These are phyloP conservation scores for Papilio glaucus DNA, from an alignment of 1,140 invertebrate genomes.

Conservation along the genomic window DNA sequence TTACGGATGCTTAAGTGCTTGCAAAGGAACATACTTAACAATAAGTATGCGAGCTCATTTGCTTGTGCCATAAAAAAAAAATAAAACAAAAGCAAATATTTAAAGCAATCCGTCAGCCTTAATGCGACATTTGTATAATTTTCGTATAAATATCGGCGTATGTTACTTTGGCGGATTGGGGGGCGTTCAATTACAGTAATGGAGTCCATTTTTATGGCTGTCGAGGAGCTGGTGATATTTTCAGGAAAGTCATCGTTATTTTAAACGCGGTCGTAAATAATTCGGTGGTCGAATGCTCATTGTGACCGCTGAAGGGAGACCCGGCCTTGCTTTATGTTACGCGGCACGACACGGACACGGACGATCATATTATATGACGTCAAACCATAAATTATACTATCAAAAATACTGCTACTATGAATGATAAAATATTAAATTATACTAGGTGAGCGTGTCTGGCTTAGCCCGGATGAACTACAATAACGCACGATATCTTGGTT, in stretches of 20 bases:
- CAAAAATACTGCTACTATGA: too few relatives aligned
- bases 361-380: background rate
- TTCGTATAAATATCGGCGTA: constrained; percentile 39
- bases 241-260: constrained; percentile 25
- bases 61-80: constrained; percentile 2
- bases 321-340: background rate
- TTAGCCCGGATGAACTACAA: too few relatives aligned
- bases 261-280: constrained; percentile 34
- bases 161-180: constrained; percentile 25
- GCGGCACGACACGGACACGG: background rate
- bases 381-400: background rate
- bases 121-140: constrained; percentile 36
- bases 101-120: constrained; percentile 27
- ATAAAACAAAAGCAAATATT: constrained; percentile 9
- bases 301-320: background rate
- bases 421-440: too few relatives aligned
- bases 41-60: too few relatives aligned
- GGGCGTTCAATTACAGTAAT: constrained; percentile 42
- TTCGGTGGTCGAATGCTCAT: constrained; percentile 26
- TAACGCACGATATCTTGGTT: too few relatives aligned
- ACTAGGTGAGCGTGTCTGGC: too few relatives aligned
- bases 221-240: constrained; percentile 23
- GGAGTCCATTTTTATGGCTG: constrained; percentile 39
- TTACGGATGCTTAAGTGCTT: too few relatives aligned
- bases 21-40: too few relatives aligned